Percentiles rank a stretch among this genome's conserved stretches.
These are phyloP conservation scores for Platysternon megacephalum DNA, from an alignment of 2,113 vertebrate species.

Conservation along the genomic window DNA sequence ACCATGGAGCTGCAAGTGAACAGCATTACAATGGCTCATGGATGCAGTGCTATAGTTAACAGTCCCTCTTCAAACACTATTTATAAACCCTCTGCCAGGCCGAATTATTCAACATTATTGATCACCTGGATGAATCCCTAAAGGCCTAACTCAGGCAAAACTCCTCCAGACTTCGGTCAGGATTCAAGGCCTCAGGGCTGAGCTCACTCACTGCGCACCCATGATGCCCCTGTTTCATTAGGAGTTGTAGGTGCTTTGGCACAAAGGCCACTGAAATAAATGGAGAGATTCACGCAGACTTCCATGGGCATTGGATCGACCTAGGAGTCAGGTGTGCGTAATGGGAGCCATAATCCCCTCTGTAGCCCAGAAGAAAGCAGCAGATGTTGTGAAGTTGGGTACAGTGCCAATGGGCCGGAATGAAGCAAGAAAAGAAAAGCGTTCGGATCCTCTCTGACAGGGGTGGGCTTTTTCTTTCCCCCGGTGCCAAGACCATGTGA, in stretches of 20 bases:
- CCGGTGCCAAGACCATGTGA: neutral
- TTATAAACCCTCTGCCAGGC: neutral
- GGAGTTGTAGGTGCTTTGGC: neutral
- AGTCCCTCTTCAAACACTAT: neutral
- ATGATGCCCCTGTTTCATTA: neutral
- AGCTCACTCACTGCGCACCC: neutral
- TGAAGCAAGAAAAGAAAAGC: neutral
- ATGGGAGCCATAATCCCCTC: neutral
- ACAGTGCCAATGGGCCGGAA: neutral
- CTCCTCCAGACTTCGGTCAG: neutral
- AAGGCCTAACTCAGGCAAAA: neutral
- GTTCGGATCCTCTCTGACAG: neutral
- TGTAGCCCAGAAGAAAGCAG: neutral
- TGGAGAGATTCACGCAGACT: neutral
- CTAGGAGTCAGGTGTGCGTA: neutral
- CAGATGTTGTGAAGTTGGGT: neutral
- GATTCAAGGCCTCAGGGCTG: neutral
- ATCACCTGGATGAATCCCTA: neutral
- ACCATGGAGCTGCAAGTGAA: neutral
- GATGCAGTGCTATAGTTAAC: fast-evolving
- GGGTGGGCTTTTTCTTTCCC: neutral
- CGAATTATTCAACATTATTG: neutral
- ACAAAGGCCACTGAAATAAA: neutral
- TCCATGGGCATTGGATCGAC: too few relatives aligned
- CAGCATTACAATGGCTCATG: fast-evolving